phyloP scores from a whole-genome alignment of 2,888 invertebrate genomes.

The Allophyes oxyacanthae region DNA sequence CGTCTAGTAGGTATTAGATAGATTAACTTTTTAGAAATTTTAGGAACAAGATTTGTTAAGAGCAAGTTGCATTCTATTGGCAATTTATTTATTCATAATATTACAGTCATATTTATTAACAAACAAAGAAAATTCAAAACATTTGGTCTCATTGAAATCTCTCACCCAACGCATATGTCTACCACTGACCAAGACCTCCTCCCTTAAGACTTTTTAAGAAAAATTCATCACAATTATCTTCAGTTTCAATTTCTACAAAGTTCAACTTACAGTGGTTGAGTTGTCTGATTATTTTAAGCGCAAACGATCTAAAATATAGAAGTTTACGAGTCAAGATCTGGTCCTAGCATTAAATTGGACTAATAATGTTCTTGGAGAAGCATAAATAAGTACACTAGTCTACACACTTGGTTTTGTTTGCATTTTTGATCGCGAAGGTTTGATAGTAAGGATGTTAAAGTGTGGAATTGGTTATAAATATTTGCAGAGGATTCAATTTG shows the following conservation, averaged over 20 bases:
- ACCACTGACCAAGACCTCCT: constrained; percentile 19
- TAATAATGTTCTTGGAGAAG: constrained; percentile 32
- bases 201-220: constrained; percentile 4
- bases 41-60: too few species aligned
- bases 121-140: constrained; percentile 15
- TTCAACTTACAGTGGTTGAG: constrained; percentile 33
- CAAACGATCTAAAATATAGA: constrained; percentile 35
- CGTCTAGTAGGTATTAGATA: too few species aligned
- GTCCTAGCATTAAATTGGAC: constrained; percentile 47
- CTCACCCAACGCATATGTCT: constrained; percentile 10
- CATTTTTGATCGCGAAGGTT: constrained; percentile 35
- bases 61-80: not conserved
- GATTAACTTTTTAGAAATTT: too few species aligned
- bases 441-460: constrained; percentile 7
- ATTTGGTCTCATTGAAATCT: constrained; percentile 18
- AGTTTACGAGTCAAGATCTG: constrained; percentile 45
- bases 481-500: not conserved
- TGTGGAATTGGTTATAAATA: constrained; percentile 11
- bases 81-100: not conserved
- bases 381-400: constrained; percentile 45
- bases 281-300: constrained; percentile 51
- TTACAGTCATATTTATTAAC: too few species aligned
- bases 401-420: constrained; percentile 30
- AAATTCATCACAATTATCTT: not conserved
- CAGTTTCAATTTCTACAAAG: constrained; percentile 18